Base-by-base conservation (phyloP, 2,888 invertebrate genomes). In the Clitarchus hookeri region DNA sequence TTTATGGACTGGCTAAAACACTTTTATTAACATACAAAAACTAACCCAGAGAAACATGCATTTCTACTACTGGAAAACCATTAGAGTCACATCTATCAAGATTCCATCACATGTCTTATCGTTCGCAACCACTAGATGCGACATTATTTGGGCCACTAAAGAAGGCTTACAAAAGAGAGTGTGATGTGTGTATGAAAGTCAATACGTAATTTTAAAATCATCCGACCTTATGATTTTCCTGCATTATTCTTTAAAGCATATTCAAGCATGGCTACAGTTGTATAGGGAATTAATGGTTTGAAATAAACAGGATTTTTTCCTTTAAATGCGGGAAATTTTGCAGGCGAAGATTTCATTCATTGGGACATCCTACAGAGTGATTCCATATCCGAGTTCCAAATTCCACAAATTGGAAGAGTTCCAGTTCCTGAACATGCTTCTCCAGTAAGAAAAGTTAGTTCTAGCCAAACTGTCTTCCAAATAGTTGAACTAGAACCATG, bases 241-340 rank as follows among this genome's bases (percentile, higher is more conserved):
- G 27, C 82, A 16, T 36, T 82, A 23, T 82, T 82, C 6, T 36
- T n/a, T n/a, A n/a, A n/a, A n/a, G 44, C 82, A 16, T n/a, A n/a
- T n/a, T n/a, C n/a, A 82, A 82, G 82, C 13, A 8, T 82, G 44
- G 82, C 82, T 36, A 82, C 82, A 44, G 44, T 82, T 27, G 82
- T 16, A 27, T 36, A 82, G 16, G 27, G 19, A 82, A 44, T 44
- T 19, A 36, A 25, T 36, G 82, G 36, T 36, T 82, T 82, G 4
- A 82, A 44, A 27, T 23, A 13, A 36, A 82, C 82, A 44, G 82
- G 82, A 44, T 36, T 36, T 27, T 36, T 13, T 23, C 82, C 6
- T 23, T 36, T 82, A 36, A 12, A 82, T 82, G 36, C 27, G n/a
- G 82, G 82, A 82, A n/a, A 36, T 19, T 27, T 27, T 82, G 9